These are phyloP conservation scores for Artibeus jamaicensis DNA, from an alignment of 2,797 vertebrate species.

Conservation along the genomic window DNA sequence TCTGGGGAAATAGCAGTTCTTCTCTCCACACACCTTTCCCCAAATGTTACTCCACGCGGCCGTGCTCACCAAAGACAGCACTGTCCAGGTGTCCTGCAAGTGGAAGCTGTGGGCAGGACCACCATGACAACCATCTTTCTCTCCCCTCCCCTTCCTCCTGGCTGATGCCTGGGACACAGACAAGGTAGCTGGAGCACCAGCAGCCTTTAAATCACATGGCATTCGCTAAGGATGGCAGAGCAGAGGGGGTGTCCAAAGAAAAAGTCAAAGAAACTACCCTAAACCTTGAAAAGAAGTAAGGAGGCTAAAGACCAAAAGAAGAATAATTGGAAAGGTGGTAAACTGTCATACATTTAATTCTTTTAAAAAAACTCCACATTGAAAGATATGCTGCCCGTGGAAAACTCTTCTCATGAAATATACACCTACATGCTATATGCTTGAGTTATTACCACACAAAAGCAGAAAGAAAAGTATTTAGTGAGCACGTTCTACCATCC, in stretches of 20 bases:
- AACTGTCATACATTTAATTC: neutral
- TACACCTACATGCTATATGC: neutral
- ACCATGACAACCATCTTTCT: too few species aligned
- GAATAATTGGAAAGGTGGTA: neutral
- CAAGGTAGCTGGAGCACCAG: neutral
- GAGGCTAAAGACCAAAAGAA: neutral
- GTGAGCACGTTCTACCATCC: neutral
- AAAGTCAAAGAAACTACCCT: neutral
- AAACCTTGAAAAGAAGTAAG: neutral
- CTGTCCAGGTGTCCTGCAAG: too few species aligned
- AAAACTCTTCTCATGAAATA: neutral
- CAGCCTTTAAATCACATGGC: neutral
- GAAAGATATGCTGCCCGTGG: neutral
- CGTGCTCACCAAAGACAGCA: neutral
- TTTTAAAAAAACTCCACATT: neutral
- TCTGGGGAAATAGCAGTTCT: neutral
- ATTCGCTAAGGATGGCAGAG: neutral
- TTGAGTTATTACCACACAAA: neutral
- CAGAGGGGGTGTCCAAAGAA: neutral
- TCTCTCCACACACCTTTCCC: neutral
- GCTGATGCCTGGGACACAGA: neutral
- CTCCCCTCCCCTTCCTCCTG: neutral
- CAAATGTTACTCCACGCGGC: neutral
- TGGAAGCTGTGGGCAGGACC: neutral
- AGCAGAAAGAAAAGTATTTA: neutral